Conservation (phyloP, 2,113 vertebrate genomes). For the Felis chaus region DNA sequence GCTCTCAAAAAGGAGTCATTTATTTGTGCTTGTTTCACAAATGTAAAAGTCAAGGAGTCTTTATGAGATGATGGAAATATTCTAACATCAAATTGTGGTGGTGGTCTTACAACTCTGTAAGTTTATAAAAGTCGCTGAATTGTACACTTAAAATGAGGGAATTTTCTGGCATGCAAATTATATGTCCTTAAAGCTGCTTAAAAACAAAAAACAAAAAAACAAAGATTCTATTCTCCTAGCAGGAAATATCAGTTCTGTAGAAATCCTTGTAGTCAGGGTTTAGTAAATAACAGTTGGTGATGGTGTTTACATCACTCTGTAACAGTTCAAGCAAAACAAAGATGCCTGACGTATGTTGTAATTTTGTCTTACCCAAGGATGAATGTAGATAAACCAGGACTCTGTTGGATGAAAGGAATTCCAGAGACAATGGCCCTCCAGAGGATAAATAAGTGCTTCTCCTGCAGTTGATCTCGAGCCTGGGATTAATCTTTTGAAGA, state of each 20-base stretch:
- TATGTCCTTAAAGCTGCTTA: not conserved
- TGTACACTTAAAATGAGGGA: not conserved
- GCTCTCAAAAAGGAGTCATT: not conserved
- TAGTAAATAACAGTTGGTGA: not conserved
- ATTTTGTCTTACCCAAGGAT: slow-evolving; percentile 20
- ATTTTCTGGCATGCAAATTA: not conserved
- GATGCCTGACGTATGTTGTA: not conserved
- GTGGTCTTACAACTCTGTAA: not conserved
- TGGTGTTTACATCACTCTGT: not conserved
- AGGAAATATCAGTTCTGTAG: not conserved
- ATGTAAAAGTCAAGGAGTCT: not conserved
- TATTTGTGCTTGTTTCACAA: not conserved
- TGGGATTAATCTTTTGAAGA: slow-evolving; percentile 23
- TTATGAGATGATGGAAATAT: not conserved
- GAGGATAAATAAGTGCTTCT: not conserved
- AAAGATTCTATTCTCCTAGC: not conserved
- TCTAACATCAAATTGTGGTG: not conserved
- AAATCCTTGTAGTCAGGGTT: not conserved
- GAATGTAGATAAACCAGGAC: not conserved
- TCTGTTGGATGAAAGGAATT: slow-evolving; percentile 60
- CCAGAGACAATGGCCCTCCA: slow-evolving; percentile 50
- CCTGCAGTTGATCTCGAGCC: not conserved
- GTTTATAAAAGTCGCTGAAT: not conserved
- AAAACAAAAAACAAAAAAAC: not conserved
- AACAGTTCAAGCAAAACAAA: slow-evolving; percentile 21